Conservation (phyloP, 2,888 invertebrate species). For the Melanotus villosus region DNA sequence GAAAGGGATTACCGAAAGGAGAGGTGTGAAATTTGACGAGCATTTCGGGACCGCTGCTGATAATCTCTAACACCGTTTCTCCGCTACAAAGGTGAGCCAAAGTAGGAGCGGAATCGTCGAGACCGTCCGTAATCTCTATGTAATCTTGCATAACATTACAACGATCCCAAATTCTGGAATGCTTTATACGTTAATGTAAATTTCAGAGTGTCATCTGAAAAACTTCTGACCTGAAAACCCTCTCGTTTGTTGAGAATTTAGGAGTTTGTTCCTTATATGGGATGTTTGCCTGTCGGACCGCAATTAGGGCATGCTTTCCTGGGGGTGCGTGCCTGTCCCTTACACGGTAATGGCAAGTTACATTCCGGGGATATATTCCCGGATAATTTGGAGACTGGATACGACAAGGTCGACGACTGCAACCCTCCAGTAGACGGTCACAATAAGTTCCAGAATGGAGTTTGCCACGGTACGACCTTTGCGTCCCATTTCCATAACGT, state of each 20-base stretch:
- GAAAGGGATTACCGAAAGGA: conserved; percentile 86
- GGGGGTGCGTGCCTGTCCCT: conserved; percentile 71
- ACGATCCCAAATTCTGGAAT: conserved; percentile 82
- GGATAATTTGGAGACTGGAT: conserved; percentile 93
- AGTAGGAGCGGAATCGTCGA: conserved; percentile 78
- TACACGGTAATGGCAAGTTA: conserved; percentile 72
- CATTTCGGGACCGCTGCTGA: conserved; percentile 84
- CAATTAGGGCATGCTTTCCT: conserved; percentile 82
- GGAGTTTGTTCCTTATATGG: conserved; percentile 78
- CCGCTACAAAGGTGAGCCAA: conserved; percentile 86
- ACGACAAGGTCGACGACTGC: conserved; percentile 76
- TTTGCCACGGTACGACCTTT: conserved; percentile 83
- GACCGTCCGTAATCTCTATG: conserved; percentile 86
- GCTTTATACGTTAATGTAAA: conserved; percentile 27
- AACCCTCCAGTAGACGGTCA: conserved; percentile 84
- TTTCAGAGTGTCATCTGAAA: conserved; percentile 9
- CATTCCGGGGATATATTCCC: conserved; percentile 89
- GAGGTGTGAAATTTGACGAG: conserved; percentile 86
- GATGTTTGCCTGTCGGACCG: conserved; percentile 83
- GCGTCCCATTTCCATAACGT: conserved; percentile 82
- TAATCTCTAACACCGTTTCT: conserved; percentile 85
- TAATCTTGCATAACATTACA: conserved; percentile 88
- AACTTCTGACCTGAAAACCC: conserved; percentile 76
- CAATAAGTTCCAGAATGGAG: conserved; percentile 83
- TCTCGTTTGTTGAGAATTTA: conserved; percentile 82